phyloP scores from a whole-genome alignment of 2,113 vertebrate genomes.

The Ramphastos sulfuratus region DNA sequence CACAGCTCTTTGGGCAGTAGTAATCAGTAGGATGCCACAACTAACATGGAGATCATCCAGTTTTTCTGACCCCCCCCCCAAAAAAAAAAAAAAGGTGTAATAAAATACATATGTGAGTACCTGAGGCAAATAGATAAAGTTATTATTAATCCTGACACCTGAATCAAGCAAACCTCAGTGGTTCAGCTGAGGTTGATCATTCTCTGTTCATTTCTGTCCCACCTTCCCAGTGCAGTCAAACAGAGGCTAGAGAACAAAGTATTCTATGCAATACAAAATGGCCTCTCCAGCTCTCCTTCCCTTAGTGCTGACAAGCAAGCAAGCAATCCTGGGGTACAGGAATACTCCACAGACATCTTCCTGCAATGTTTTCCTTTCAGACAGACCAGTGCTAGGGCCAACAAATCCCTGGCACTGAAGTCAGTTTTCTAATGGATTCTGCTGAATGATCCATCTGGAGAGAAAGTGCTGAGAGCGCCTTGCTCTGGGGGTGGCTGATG shows the following conservation, averaged over 20 bases:
- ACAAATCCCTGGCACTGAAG: neutral
- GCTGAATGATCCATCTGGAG: slow-evolving; percentile 10
- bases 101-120: neutral
- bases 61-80: neutral
- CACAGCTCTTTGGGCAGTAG: neutral
- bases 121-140: neutral
- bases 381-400: neutral
- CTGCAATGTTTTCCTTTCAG: neutral
- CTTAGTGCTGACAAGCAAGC: neutral
- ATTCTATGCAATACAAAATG: neutral
- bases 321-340: neutral
- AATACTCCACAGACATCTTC: neutral
- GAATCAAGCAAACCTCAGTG: neutral
- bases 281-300: neutral
- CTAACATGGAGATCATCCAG: neutral
- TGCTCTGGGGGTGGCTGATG: neutral
- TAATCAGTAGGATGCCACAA: neutral
- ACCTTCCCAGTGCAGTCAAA: neutral
- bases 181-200: neutral
- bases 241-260: neutral
- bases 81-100: neutral
- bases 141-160: neutral
- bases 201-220: neutral
- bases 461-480: fast-evolving
- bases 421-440: neutral